phyloP scores from a whole-genome alignment of 2,888 invertebrate genomes.

The Alentia gelatinosa region DNA sequence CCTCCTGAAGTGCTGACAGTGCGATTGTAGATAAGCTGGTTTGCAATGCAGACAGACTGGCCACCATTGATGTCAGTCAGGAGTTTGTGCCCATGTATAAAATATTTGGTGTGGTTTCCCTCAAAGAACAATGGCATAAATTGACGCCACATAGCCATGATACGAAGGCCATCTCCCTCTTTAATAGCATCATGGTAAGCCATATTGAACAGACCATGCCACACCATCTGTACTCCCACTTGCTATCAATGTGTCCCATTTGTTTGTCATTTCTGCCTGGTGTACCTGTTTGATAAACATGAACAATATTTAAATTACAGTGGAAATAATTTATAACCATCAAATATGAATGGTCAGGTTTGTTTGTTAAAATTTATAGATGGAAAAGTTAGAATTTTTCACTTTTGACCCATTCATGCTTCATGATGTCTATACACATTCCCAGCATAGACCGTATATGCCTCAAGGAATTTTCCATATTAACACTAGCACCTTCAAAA shows the following conservation, averaged over 20 bases:
- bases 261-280: neutral
- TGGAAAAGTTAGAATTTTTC: no score
- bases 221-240: conserved; percentile 39
- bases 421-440: no score
- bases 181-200: conserved; percentile 61
- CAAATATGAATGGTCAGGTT: no score
- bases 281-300: neutral
- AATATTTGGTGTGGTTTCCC: conserved; percentile 64
- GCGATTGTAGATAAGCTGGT: conserved; percentile 61
- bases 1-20: conserved; percentile 64
- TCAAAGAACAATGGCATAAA: conserved; percentile 62
- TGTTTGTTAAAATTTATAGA: neutral
- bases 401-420: no score
- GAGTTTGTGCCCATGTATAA: conserved; percentile 59
- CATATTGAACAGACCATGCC: conserved; percentile 59
- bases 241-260: neutral
- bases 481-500: no score
- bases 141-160: conserved; percentile 63
- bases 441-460: no score
- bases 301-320: neutral
- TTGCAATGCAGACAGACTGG: conserved; percentile 55
- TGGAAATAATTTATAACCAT: neutral
- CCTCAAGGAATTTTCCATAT: no score
- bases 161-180: conserved; percentile 63
- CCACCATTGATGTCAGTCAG: conserved; percentile 60